Base-by-base conservation (phyloP, 2,888 invertebrate species). In the Carterocephalus palaemon region DNA sequence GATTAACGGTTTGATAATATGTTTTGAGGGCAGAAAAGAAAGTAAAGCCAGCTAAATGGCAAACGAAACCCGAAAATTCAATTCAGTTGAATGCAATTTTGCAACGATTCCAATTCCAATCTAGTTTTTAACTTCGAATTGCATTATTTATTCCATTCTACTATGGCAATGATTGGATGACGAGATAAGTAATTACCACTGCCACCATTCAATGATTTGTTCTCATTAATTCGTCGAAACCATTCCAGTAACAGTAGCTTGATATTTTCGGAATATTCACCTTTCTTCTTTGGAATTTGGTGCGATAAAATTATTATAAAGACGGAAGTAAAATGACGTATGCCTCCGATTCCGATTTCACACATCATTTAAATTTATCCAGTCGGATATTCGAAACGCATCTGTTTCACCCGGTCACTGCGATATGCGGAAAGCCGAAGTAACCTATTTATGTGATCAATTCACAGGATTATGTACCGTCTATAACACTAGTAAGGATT, bases 1-100 rank as follows among this genome's bases (percentile, higher is more conserved):
- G 41, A 33, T 41, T 41, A 41, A 33, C 33, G 31, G 26, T 41
- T 41, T 26, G 32, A 32, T 24, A 32, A 31, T 17, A 6, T 22
- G n/a, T 41, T 41, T 41, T 33, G 23, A 24, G 41, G 33, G 19
- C 41, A 41, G 33, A 41, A 41, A 33, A 26, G 41, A 41, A 41
- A 41, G 41, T 41, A 24, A 26, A 23, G 10, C 39, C 26, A 26
- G 20, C 33, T 33, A 33, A 41, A 41, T 41, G 41, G 33, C 41
- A 41, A 41, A 41, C 26, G 9, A 33, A 26, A 26, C 7, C 26
- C 33, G 32, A 41, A 41, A 40, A 41, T 32, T 8, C 13, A 33
- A 26, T 41, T 26, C 19, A 26, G 12, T 19, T n/a, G 23, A 32
- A 23, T 26, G 19, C 12, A 22, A 12, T 32, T 31, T 31, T 22